These are phyloP conservation scores for Ciona savignyi DNA, from an alignment of 23 tunicate species.

Conservation along the genomic window DNA sequence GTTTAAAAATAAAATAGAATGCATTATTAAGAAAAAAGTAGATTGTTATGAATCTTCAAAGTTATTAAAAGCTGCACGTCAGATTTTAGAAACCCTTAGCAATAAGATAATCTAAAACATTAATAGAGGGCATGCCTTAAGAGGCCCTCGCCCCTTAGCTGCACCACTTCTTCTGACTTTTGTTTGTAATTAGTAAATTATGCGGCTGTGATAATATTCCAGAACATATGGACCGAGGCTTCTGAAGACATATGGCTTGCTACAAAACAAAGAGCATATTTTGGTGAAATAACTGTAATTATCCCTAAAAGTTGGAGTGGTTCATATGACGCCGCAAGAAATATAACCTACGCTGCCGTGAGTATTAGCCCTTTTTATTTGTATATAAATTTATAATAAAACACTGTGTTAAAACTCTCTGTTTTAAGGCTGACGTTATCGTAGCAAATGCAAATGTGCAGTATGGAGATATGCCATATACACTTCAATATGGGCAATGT, in stretches of 20 bases:
- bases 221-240: background rate
- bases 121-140: too few species aligned
- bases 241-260: background rate
- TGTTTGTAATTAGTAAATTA: background rate
- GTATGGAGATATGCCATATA: conserved; percentile 40
- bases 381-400: too few species aligned
- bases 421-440: conserved; percentile 29
- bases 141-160: too few species aligned
- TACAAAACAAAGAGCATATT: background rate
- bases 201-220: background rate
- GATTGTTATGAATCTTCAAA: too few species aligned
- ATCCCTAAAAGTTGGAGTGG: background rate
- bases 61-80: too few species aligned
- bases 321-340: background rate
- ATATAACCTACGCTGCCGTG: background rate
- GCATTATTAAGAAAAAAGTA: too few species aligned
- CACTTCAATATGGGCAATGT: conserved; percentile 50
- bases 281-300: background rate
- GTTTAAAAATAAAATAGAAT: too few species aligned
- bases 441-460: conserved; percentile 35
- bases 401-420: too few species aligned
- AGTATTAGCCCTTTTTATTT: too few species aligned
- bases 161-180: background rate
- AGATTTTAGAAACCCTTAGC: too few species aligned
- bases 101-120: too few species aligned